These are phyloP conservation scores for Diphyllodes magnificus DNA, from an alignment of 2,113 vertebrate species.

Conservation along the genomic window DNA sequence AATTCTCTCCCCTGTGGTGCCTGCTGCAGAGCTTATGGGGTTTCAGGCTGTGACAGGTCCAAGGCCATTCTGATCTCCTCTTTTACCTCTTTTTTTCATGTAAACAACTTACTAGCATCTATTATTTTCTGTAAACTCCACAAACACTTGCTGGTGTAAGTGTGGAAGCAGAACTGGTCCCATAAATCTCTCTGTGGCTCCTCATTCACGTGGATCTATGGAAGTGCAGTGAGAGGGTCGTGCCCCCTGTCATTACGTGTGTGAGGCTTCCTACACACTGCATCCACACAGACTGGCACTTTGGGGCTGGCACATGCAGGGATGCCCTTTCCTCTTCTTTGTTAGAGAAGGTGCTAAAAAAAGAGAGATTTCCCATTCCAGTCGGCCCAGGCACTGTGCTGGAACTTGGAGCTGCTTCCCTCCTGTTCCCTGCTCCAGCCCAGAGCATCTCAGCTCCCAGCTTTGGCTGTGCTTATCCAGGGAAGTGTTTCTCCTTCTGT, in stretches of 20 bases:
- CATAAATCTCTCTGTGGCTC: neutral
- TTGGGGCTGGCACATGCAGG: constrained; percentile 10
- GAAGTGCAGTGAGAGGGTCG: constrained; percentile 21
- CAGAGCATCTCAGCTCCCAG: neutral
- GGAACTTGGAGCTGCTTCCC: neutral
- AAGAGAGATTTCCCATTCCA: neutral
- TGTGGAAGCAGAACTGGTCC: neutral
- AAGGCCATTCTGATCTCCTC: neutral
- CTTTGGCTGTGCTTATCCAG: neutral
- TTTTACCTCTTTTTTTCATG: neutral
- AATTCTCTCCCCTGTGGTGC: neutral
- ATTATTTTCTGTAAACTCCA: neutral
- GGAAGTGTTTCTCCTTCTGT: neutral
- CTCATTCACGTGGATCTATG: neutral
- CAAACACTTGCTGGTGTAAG: neutral
- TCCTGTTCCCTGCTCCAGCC: neutral
- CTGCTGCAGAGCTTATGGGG: neutral
- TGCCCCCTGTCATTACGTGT: constrained; percentile 66
- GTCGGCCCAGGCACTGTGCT: neutral
- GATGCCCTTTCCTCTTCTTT: constrained; percentile 38
- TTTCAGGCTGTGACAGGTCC: neutral
- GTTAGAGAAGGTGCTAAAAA: constrained; percentile 50
- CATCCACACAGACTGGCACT: constrained; percentile 27
- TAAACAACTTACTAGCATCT: neutral
- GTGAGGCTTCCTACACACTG: constrained; percentile 32